Percentiles rank a stretch among this genome's conserved stretches.
phyloP scores from a whole-genome alignment of 2,113 vertebrate species.

The Phylloscopus trochilus region DNA sequence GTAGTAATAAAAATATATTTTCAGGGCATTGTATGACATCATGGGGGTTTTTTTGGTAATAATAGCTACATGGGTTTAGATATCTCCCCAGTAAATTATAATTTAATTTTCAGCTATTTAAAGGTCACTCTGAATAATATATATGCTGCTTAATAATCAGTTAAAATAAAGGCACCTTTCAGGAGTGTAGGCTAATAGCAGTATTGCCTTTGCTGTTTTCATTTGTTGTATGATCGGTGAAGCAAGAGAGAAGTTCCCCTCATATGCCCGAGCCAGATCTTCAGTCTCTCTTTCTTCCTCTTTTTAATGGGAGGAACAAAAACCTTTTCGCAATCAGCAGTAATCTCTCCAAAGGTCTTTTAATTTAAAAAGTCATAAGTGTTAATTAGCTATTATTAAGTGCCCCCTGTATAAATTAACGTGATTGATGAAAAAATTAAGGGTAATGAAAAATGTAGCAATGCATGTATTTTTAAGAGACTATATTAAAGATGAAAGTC shows the following conservation, averaged over 20 bases:
- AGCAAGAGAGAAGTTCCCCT: neutral
- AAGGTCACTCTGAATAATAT: conserved; percentile 46
- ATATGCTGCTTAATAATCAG: conserved; percentile 52
- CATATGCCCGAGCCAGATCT: neutral
- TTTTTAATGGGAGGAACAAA: conserved; percentile 70
- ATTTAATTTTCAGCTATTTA: conserved; percentile 65
- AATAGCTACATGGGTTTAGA: conserved; percentile 6
- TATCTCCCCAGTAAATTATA: conserved; percentile 54
- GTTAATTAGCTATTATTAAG: conserved; percentile 84
- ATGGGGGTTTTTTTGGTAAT: neutral
- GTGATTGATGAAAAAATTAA: conserved; percentile 83
- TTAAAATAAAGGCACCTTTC: conserved; percentile 44
- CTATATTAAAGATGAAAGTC: conserved; percentile 76
- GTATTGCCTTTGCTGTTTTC: neutral
- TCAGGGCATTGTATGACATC: neutral
- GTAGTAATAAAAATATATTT: conserved; percentile 29
- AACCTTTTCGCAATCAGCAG: conserved; percentile 70
- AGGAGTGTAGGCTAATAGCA: neutral
- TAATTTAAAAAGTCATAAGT: conserved; percentile 83
- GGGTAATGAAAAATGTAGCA: conserved; percentile 81
- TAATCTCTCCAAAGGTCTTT: conserved; percentile 82
- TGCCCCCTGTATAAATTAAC: conserved; percentile 82
- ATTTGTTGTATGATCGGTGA: neutral
- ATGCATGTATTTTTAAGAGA: conserved; percentile 79
- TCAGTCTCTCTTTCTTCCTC: conserved; percentile 33